Evolutionary conservation across 2,888 invertebrate species (phyloP).

Genomic region (Hoplodrina ambigua): DNA sequence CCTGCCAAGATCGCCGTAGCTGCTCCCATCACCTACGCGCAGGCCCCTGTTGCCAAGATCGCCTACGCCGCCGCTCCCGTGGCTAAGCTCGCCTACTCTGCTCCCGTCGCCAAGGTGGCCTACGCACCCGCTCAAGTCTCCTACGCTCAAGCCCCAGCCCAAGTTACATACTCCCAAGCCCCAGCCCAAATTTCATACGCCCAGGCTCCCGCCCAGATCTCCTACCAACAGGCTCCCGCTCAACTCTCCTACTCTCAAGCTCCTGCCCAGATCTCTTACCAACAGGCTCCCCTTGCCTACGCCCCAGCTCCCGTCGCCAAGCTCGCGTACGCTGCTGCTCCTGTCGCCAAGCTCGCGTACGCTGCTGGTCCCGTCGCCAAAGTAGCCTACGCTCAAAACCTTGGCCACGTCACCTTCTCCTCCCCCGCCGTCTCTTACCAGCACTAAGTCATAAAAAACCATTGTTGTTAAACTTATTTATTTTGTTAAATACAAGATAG

Average conservation of each 20-base stretch:
- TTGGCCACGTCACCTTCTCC: slow-evolving; percentile 79
- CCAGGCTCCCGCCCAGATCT: slow-evolving; percentile 73
- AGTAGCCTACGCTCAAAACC: slow-evolving; percentile 68
- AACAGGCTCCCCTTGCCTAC: slow-evolving; percentile 74
- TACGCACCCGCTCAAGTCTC: slow-evolving; percentile 64
- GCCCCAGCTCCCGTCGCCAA: slow-evolving; percentile 66
- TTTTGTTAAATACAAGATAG: slow-evolving; percentile 77
- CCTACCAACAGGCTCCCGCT: slow-evolving; percentile 70
- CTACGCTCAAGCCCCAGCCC: slow-evolving; percentile 65
- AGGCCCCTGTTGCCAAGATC: slow-evolving; percentile 59
- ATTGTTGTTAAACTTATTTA: slow-evolving; percentile 76
- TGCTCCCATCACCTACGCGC: slow-evolving; percentile 57
- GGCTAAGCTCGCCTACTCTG: slow-evolving; percentile 61
- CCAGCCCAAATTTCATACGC: slow-evolving; percentile 76
- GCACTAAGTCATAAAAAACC: slow-evolving; percentile 76
- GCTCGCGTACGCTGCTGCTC: slow-evolving; percentile 67
- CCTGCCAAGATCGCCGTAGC: slow-evolving; percentile 65
- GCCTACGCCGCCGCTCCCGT: slow-evolving; percentile 68
- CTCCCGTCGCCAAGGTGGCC: slow-evolving; percentile 67
- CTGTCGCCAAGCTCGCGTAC: slow-evolving; percentile 68
- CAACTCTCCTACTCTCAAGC: slow-evolving; percentile 66
- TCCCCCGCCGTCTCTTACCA: slow-evolving; percentile 84
- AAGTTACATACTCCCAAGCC: slow-evolving; percentile 57
- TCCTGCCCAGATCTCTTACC: slow-evolving; percentile 63
- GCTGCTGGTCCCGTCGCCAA: slow-evolving; percentile 67